Evolutionary conservation across 2,888 invertebrate genomes (phyloP).

Genomic region (Nebria brevicollis): DNA sequence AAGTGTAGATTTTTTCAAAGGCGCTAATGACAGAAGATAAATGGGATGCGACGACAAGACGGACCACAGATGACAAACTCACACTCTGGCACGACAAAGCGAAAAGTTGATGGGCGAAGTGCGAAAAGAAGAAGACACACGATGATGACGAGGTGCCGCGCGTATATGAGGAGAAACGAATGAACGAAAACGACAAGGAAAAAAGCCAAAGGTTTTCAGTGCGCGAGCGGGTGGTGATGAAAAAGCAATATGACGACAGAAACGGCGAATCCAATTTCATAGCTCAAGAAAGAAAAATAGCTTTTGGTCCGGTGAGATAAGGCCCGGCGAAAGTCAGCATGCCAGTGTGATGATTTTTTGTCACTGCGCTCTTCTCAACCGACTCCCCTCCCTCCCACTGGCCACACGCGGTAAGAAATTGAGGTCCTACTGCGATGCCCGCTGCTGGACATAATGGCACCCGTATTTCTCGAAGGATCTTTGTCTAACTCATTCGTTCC

Average conservation of each 20-base stretch:
- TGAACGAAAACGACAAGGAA: slow-evolving; percentile 11
- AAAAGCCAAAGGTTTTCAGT: slow-evolving; percentile 39
- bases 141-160: neutral
- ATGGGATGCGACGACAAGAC: slow-evolving; percentile 19
- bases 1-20: slow-evolving; percentile 18
- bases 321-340: slow-evolving; percentile 34
- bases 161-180: neutral
- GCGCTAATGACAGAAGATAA: slow-evolving; percentile 38
- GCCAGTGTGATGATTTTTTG: slow-evolving; percentile 12
- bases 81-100: neutral
- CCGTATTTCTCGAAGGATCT: neutral
- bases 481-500: slow-evolving; percentile 1
- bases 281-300: slow-evolving; percentile 48
- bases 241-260: slow-evolving; percentile 47
- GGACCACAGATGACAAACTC: neutral
- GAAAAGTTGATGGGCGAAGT: neutral
- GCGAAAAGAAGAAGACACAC: slow-evolving; percentile 8
- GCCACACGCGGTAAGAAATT: neutral
- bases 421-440: neutral
- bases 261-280: slow-evolving; percentile 48
- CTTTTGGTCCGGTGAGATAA: slow-evolving; percentile 48
- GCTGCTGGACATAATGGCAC: slow-evolving; percentile 7
- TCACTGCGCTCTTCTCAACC: slow-evolving; percentile 4
- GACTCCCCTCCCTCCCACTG: slow-evolving; percentile 18
- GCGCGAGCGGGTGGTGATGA: slow-evolving; percentile 36